A percentile compares a stretch with the other conserved stretches of the same genome.
phyloP scores from a whole-genome alignment of 2,888 invertebrate genomes.

The Eremobia ochroleuca region DNA sequence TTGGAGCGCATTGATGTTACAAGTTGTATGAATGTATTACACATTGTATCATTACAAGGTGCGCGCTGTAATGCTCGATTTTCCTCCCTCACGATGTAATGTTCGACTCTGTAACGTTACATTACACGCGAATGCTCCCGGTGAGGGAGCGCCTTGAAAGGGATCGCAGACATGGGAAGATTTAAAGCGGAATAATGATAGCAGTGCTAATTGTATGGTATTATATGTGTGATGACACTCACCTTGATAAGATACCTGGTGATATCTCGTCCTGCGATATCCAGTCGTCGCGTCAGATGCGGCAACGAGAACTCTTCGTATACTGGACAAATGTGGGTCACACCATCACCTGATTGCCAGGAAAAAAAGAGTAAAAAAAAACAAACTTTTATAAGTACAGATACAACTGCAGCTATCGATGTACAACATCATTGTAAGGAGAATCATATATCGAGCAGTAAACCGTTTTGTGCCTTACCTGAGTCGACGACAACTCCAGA shows the following conservation, averaged over 20 bases:
- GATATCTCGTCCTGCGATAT: constrained; percentile 99
- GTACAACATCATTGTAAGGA: background rate
- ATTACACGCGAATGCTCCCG: no score
- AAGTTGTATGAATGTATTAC: no score
- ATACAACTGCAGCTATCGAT: background rate
- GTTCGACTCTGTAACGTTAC: no score
- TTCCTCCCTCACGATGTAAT: no score
- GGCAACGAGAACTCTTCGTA: constrained; percentile 99
- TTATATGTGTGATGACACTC: constrained; percentile 23
- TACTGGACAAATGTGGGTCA: constrained; percentile 99
- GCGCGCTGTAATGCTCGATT: no score
- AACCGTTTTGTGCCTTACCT: constrained; percentile 71
- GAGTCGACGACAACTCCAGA: constrained; percentile 99
- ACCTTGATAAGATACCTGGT: constrained; percentile 99
- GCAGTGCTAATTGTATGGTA: no score
- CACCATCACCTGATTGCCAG: constrained; percentile 95
- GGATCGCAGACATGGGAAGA: no score
- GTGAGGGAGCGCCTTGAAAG: no score
- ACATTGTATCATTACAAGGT: no score
- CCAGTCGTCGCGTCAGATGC: constrained; percentile 97
- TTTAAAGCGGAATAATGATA: no score
- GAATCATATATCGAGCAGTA: background rate
- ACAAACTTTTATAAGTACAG: background rate
- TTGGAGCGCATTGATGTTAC: no score
- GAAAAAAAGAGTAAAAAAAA: background rate